phyloP scores from a whole-genome alignment of 2,888 invertebrate species.

The Petrophora chlorosata region DNA sequence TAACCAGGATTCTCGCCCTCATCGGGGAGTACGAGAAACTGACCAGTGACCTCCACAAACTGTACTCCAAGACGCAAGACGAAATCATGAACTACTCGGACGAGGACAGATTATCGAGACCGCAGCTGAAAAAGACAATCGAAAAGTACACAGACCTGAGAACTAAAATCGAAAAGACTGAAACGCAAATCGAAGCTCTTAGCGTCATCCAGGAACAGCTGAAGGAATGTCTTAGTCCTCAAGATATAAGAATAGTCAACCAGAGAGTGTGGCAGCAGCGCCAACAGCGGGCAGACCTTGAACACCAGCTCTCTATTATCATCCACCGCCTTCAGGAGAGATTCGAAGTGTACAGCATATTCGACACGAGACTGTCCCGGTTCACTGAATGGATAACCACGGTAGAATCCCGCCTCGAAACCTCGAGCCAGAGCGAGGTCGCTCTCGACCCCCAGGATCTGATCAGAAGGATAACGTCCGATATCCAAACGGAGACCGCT shows the following conservation, averaged over 20 bases:
- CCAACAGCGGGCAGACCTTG: slow-evolving; percentile 92
- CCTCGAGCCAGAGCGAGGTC: slow-evolving; percentile 78
- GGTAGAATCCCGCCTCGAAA: slow-evolving; percentile 86
- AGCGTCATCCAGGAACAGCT: slow-evolving; percentile 91
- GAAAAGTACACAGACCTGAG: slow-evolving; percentile 85
- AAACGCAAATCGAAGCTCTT: slow-evolving; percentile 87
- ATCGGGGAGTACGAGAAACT: slow-evolving; percentile 86
- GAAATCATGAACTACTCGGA: slow-evolving; percentile 83
- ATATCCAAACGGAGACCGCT: slow-evolving; percentile 89
- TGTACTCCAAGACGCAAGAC: slow-evolving; percentile 87
- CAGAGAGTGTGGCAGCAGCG: slow-evolving; percentile 90
- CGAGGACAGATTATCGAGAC: slow-evolving; percentile 82
- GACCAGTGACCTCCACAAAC: slow-evolving; percentile 82
- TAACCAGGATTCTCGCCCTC: slow-evolving; percentile 86
- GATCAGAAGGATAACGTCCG: slow-evolving; percentile 88
- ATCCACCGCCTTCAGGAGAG: slow-evolving; percentile 90
- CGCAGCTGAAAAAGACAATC: slow-evolving; percentile 86
- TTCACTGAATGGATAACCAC: slow-evolving; percentile 89
- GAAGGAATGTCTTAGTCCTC: slow-evolving; percentile 92
- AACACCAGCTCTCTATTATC: slow-evolving; percentile 89
- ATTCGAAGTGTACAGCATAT: slow-evolving; percentile 87
- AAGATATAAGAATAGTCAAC: slow-evolving; percentile 91
- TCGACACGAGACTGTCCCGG: slow-evolving; percentile 86
- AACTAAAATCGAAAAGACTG: slow-evolving; percentile 82
- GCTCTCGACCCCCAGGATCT: slow-evolving; percentile 89